A percentile compares a stretch with the other conserved stretches of the same genome.
These are phyloP conservation scores for Daubentonia madagascariensis DNA, from an alignment of 2,113 vertebrate species.

Conservation along the genomic window DNA sequence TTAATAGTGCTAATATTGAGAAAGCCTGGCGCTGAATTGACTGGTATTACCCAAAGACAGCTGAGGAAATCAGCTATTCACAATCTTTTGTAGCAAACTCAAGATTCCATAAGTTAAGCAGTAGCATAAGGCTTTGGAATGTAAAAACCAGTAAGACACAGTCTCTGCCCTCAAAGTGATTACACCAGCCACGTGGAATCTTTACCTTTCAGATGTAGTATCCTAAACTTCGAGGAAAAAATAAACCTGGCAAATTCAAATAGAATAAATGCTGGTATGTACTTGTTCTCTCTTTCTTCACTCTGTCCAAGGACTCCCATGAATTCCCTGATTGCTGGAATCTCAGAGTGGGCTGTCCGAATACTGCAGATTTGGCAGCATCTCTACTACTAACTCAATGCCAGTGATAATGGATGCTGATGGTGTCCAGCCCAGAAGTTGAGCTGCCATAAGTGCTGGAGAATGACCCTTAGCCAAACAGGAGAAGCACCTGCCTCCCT, in stretches of 20 bases:
- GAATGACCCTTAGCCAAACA: background rate
- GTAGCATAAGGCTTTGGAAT: background rate
- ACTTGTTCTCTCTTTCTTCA: background rate
- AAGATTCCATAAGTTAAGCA: background rate
- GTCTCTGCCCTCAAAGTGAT: background rate
- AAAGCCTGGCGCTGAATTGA: background rate
- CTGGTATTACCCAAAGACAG: background rate
- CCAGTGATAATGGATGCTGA: background rate
- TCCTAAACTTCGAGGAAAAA: background rate
- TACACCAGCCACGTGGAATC: background rate
- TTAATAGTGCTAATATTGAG: background rate
- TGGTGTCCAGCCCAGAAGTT: background rate
- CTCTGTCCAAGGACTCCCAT: background rate
- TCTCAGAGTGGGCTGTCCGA: background rate
- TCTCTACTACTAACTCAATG: background rate
- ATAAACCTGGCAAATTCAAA: background rate
- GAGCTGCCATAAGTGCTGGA: background rate
- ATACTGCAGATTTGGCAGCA: background rate
- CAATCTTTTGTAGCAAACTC: background rate
- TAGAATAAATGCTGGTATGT: background rate
- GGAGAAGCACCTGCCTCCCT: no score
- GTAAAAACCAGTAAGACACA: background rate
- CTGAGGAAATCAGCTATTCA: background rate
- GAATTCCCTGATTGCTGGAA: background rate
- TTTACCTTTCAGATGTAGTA: background rate